Conservation (phyloP, 1,140 invertebrate genomes). For the Drosophila pallidifrons region DNA sequence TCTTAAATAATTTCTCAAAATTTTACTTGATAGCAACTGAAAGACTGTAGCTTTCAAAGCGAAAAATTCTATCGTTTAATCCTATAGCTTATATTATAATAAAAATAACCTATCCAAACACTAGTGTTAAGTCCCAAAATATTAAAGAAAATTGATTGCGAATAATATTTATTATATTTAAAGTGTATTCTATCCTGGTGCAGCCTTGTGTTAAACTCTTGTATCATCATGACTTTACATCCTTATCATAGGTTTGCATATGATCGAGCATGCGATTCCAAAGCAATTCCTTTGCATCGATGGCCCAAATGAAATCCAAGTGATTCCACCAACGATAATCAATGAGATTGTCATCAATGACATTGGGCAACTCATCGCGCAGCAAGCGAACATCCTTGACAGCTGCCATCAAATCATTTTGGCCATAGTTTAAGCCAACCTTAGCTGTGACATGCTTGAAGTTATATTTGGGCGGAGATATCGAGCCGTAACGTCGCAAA, state of each 20-base stretch:
- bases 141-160: no score
- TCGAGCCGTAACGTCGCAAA: neutral
- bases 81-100: no score
- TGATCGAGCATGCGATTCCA: neutral
- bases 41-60: no score
- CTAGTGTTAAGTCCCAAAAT: no score
- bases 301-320: conserved; percentile 86
- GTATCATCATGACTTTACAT: no score
- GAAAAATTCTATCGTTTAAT: no score
- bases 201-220: no score
- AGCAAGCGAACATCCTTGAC: neutral
- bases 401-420: conserved; percentile 7
- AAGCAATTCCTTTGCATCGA: neutral
- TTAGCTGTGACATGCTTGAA: neutral
- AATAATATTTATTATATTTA: no score
- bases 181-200: no score
- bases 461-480: neutral
- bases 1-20: no score
- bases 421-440: conserved; percentile 16
- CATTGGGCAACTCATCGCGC: neutral
- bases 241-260: neutral
- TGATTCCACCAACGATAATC: conserved; percentile 86
- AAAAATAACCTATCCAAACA: no score
- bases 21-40: no score
- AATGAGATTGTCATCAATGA: conserved; percentile 76